Conservation (phyloP, 2,797 vertebrate genomes). For the Momotus momota region DNA sequence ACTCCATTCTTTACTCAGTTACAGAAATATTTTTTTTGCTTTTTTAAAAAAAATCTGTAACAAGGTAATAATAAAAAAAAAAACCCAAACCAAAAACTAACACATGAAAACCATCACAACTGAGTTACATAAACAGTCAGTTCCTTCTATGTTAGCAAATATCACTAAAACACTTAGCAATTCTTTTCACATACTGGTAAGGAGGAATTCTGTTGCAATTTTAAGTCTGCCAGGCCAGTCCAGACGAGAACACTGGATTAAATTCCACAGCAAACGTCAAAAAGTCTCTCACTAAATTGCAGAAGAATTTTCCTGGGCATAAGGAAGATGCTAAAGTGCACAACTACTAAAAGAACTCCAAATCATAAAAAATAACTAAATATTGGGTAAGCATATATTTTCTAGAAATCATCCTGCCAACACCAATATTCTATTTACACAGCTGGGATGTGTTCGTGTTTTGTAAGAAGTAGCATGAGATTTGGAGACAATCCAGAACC, state of each 20-base stretch:
- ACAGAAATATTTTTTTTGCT: neutral
- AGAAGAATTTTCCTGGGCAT: neutral
- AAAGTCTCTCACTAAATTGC: neutral
- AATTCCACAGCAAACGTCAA: neutral
- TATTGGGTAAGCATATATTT: slow-evolving; percentile 15
- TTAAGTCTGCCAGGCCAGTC: neutral
- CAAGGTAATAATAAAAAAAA: no score
- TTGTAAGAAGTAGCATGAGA: slow-evolving; percentile 47
- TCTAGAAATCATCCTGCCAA: slow-evolving; percentile 36
- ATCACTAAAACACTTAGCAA: neutral
- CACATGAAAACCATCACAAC: neutral
- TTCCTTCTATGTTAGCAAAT: neutral
- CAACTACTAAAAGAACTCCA: neutral
- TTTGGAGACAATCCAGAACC: slow-evolving; percentile 53
- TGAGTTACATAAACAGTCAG: neutral
- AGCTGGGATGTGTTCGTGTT: slow-evolving; percentile 51
- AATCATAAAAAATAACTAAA: neutral
- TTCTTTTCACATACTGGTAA: neutral
- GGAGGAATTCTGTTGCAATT: neutral
- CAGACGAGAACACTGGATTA: neutral
- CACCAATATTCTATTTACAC: slow-evolving; percentile 57
- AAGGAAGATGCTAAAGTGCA: neutral
- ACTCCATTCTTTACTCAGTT: neutral
- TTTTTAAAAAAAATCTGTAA: neutral
- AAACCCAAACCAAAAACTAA: neutral